Percentiles rank a stretch among this genome's conserved stretches.
Evolutionary conservation across 2,888 invertebrate species (phyloP).

Genomic region (Morinoia aosen): DNA sequence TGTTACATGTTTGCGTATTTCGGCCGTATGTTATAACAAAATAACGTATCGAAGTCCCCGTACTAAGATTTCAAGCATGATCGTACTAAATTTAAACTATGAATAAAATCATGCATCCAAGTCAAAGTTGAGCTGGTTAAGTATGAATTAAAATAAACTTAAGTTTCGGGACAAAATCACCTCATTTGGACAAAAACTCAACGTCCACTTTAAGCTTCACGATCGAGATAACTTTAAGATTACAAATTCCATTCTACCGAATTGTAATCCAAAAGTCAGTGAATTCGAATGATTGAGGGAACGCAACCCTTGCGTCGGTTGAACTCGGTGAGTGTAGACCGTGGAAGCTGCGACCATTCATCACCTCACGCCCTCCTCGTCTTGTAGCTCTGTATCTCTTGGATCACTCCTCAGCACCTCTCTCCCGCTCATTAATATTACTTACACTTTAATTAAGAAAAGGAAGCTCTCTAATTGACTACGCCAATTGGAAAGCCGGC

Average conservation of each 20-base stretch:
- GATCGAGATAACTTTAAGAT: background rate
- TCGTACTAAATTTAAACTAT: too few species aligned
- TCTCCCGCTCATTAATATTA: constrained; percentile 47
- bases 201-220: background rate
- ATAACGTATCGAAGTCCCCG: too few species aligned
- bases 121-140: too few species aligned
- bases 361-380: background rate
- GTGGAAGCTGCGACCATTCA: background rate
- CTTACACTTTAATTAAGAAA: constrained; percentile 53
- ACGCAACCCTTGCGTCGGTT: background rate
- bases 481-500: constrained; percentile 42
- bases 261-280: background rate
- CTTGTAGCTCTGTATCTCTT: constrained; percentile 35
- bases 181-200: background rate
- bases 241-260: background rate
- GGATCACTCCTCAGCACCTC: constrained; percentile 47
- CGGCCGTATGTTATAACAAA: too few species aligned
- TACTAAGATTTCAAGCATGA: too few species aligned
- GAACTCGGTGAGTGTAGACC: background rate
- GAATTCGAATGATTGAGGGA: background rate
- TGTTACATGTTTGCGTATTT: too few species aligned
- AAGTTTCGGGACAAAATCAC: too few species aligned
- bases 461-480: constrained; percentile 50
- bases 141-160: too few species aligned
- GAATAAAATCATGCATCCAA: too few species aligned